Percentiles rank a stretch among this genome's conserved stretches.
Evolutionary conservation across 2,797 vertebrate genomes (phyloP).

Genomic region (Microchirus variegatus): DNA sequence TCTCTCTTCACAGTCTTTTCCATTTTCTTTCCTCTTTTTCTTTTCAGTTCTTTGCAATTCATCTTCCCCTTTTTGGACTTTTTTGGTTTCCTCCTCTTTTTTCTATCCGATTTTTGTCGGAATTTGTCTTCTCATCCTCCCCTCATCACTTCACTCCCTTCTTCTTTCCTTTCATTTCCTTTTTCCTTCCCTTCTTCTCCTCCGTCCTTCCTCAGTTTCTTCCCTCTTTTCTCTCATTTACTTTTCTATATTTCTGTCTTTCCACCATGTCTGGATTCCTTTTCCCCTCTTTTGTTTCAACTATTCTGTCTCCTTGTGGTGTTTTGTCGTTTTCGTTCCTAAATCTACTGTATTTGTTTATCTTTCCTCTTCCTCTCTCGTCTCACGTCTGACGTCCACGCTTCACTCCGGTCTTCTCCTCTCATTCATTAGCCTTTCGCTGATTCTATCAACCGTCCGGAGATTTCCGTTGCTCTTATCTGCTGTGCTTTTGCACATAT

Average conservation of each 20-base stretch:
- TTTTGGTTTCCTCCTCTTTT: neutral
- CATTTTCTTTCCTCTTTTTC: neutral
- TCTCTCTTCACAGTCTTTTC: neutral
- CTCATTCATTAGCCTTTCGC: conserved; percentile 46
- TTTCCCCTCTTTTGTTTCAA: neutral
- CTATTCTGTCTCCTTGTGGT: neutral
- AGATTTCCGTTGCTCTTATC: conserved; percentile 50
- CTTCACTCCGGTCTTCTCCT: conserved; percentile 22
- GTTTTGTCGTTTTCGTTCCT: too few relatives aligned
- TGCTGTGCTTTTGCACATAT: conserved; percentile 7
- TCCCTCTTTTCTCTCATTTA: too few relatives aligned
- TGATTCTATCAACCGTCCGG: conserved; percentile 51
- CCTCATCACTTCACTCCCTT: neutral
- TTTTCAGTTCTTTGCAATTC: neutral
- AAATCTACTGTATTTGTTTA: neutral
- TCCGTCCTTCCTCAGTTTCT: too few relatives aligned
- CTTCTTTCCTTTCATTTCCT: neutral
- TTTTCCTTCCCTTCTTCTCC: too few relatives aligned
- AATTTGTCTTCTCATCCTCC: too few relatives aligned
- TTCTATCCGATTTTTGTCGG: too few relatives aligned
- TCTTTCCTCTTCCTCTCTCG: neutral
- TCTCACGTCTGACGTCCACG: conserved; percentile 26
- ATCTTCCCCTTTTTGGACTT: neutral
- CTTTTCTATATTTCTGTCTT: too few relatives aligned
- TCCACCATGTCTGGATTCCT: too few relatives aligned